Evolutionary conservation across 1,140 invertebrate species (phyloP).

Genomic region (Helicorthomorpha holstii): DNA sequence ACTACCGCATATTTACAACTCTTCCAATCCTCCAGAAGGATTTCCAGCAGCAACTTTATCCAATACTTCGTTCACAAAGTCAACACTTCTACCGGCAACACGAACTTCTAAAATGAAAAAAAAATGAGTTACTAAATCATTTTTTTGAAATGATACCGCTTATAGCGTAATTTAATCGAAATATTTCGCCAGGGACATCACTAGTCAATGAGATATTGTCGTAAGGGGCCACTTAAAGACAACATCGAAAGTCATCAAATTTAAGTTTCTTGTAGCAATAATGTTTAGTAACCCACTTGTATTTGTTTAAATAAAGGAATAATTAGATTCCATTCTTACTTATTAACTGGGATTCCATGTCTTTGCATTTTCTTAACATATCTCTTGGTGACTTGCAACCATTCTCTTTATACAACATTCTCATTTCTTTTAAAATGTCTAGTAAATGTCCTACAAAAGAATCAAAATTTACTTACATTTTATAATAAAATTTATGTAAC

Average conservation of each 20-base stretch:
- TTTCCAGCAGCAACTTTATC: background rate
- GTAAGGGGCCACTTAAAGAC: too few species aligned
- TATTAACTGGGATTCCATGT: background rate
- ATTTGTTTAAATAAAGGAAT: background rate
- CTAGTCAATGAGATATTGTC: too few species aligned
- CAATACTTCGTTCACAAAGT: background rate
- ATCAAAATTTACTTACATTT: too few species aligned
- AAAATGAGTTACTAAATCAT: background rate
- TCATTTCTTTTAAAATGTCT: too few species aligned
- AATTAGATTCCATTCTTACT: background rate
- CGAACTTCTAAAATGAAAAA: background rate
- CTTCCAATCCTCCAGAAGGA: background rate
- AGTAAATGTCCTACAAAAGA: too few species aligned
- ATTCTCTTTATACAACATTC: too few species aligned
- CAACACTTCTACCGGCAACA: background rate
- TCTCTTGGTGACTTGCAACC: too few species aligned
- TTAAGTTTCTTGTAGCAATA: background rate
- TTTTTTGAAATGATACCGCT: background rate
- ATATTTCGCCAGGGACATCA: too few species aligned
- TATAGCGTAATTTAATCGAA: background rate
- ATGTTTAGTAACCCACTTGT: background rate
- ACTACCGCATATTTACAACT: background rate
- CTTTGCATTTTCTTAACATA: background rate
- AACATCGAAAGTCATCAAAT: background rate
- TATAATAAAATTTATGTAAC: too few species aligned